A percentile compares a stretch with the other conserved stretches of the same genome.
Conservation (phyloP, 1,140 invertebrate genomes). For the Sweltsa coloradensis region DNA sequence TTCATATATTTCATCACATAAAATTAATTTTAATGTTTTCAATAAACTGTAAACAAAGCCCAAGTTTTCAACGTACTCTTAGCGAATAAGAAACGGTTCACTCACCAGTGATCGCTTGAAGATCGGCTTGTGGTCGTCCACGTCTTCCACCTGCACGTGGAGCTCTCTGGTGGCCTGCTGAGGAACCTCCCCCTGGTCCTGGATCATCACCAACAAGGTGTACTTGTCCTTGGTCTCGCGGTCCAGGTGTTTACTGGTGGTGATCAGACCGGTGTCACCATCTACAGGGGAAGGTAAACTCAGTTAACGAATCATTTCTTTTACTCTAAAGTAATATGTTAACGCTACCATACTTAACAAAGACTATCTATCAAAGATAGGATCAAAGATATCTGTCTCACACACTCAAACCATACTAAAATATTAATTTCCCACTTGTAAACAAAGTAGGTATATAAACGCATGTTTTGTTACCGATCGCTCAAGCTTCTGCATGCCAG, state of each 20-base stretch:
- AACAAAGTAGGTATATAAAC: too few species aligned
- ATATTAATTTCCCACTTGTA: too few species aligned
- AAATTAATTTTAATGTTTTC: too few species aligned
- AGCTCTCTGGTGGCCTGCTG: constrained; percentile 59
- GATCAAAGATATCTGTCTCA: too few species aligned
- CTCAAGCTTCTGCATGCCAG: too few species aligned
- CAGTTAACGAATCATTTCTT: constrained; percentile 18
- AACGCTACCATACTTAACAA: constrained; percentile 17
- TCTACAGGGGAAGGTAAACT: constrained; percentile 18
- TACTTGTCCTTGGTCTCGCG: constrained; percentile 58
- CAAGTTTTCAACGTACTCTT: too few species aligned
- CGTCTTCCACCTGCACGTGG: constrained; percentile 53
- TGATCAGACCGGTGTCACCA: constrained; percentile 54
- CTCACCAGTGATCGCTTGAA: constrained; percentile 56
- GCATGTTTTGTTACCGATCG: too few species aligned
- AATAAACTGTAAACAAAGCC: too few species aligned
- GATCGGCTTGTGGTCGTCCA: constrained; percentile 66
- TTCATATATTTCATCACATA: too few species aligned
- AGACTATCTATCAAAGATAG: too few species aligned
- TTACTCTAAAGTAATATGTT: constrained; percentile 11
- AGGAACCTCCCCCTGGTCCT: constrained; percentile 59
- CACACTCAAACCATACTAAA: too few species aligned
- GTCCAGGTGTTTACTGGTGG: constrained; percentile 50
- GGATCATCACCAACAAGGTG: constrained; percentile 58
- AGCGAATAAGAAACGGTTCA: too few species aligned